phyloP scores from a whole-genome alignment of 2,797 vertebrate genomes.

The Harpagifer antarcticus region DNA sequence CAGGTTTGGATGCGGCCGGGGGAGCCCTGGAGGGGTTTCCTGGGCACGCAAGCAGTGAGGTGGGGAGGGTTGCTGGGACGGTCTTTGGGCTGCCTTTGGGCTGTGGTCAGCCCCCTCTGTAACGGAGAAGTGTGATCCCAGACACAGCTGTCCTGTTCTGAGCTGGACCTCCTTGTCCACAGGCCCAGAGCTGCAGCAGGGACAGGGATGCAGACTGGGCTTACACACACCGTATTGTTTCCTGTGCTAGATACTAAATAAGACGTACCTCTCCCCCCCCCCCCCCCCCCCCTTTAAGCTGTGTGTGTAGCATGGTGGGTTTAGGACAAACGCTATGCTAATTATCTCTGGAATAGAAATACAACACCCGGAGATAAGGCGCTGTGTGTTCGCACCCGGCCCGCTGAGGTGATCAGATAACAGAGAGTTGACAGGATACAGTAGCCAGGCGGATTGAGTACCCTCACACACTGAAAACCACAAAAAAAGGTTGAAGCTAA shows the following conservation, averaged over 20 bases:
- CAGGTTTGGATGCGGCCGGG: slow-evolving; percentile 72
- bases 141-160: slow-evolving; percentile 71
- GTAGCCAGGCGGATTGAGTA: slow-evolving; percentile 69
- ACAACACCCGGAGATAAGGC: slow-evolving; percentile 76
- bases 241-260: slow-evolving; percentile 61
- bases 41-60: slow-evolving; percentile 65
- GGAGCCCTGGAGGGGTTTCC: slow-evolving; percentile 80
- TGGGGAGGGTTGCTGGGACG: slow-evolving; percentile 44
- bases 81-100: slow-evolving; percentile 44
- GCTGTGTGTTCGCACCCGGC: slow-evolving; percentile 77
- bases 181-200: slow-evolving; percentile 50
- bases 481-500: slow-evolving; percentile 32
- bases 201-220: slow-evolving; percentile 56
- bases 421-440: slow-evolving; percentile 65
- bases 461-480: slow-evolving; percentile 45
- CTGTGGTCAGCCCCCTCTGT: slow-evolving; percentile 71
- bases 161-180: slow-evolving; percentile 67
- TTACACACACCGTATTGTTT: slow-evolving; percentile 68
- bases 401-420: slow-evolving; percentile 79
- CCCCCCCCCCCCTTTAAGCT: slow-evolving; percentile 23
- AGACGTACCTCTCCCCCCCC: slow-evolving; percentile 53
- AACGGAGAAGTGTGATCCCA: slow-evolving; percentile 77
- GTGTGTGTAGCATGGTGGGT: slow-evolving; percentile 60
- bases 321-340: slow-evolving; percentile 79
- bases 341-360: slow-evolving; percentile 76